These are phyloP conservation scores for Trimorus sp. DNA, from an alignment of 2,888 invertebrate species.

Conservation along the genomic window DNA sequence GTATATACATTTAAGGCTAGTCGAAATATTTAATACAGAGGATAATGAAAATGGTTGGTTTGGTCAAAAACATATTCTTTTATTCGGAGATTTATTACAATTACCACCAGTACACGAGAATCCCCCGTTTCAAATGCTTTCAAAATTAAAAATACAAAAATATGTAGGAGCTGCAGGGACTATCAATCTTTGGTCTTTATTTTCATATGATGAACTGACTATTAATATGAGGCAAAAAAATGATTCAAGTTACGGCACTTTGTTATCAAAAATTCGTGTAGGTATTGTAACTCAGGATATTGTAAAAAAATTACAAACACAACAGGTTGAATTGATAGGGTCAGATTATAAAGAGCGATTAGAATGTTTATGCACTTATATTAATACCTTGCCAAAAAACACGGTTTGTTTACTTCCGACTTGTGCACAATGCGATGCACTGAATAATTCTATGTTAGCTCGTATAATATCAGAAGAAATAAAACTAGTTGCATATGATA, in stretches of 20 bases:
- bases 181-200: conserved; percentile 70
- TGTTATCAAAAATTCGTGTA: conserved; percentile 64
- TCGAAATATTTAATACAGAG: too few relatives aligned
- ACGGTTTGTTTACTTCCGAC: conserved; percentile 20
- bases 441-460: conserved; percentile 48
- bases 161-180: not conserved
- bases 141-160: too few relatives aligned
- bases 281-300: conserved; percentile 36
- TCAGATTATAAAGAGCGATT: conserved; percentile 13
- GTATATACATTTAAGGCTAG: conserved; percentile 66
- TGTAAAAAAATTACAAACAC: conserved; percentile 26
- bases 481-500: conserved; percentile 60
- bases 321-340: conserved; percentile 24
- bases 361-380: conserved; percentile 33
- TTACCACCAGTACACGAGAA: too few relatives aligned
- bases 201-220: conserved; percentile 72
- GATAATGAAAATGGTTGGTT: conserved; percentile 71
- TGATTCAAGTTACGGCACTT: conserved; percentile 66
- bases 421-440: not conserved
- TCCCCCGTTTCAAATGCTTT: too few relatives aligned
- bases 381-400: not conserved
- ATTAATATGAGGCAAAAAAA: conserved; percentile 72
- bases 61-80: conserved; percentile 70
- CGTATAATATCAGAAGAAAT: conserved; percentile 61
- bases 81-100: conserved; percentile 73